Conservation (phyloP, 2,797 vertebrate genomes). For the Helicolenus hilgendorfi region DNA sequence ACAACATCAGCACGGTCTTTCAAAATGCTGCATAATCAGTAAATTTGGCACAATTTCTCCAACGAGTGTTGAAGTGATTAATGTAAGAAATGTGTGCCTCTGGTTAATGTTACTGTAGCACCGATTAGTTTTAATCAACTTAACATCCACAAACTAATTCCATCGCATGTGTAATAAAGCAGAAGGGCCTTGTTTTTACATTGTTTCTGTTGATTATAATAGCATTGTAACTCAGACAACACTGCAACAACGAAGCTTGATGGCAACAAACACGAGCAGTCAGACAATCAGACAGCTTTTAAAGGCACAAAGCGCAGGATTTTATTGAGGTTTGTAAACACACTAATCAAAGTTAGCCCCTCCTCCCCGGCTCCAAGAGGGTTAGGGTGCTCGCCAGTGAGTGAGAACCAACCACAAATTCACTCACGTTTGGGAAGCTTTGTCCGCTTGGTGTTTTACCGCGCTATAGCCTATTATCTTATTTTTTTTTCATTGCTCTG, state of each 20-base stretch:
- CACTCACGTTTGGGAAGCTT: neutral
- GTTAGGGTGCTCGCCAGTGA: neutral
- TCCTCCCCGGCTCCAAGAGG: neutral
- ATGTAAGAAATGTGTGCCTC: neutral
- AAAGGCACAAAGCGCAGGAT: neutral
- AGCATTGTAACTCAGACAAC: neutral
- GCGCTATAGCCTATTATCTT: no score
- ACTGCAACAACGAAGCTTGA: neutral
- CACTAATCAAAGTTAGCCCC: neutral
- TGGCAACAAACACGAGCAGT: neutral
- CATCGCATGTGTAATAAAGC: neutral
- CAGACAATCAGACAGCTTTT: no score
- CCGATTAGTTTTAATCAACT: neutral
- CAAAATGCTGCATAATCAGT: neutral
- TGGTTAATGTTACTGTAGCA: neutral
- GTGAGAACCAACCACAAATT: neutral
- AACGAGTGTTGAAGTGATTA: neutral
- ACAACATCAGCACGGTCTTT: no score
- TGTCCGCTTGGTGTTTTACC: neutral
- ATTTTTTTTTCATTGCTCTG: neutral
- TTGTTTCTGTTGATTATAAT: no score
- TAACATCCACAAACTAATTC: neutral
- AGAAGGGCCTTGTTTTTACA: neutral
- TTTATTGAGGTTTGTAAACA: neutral
- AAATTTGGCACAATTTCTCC: neutral